Conservation (phyloP, 1,140 invertebrate species). For the Zaprionus taronus region DNA sequence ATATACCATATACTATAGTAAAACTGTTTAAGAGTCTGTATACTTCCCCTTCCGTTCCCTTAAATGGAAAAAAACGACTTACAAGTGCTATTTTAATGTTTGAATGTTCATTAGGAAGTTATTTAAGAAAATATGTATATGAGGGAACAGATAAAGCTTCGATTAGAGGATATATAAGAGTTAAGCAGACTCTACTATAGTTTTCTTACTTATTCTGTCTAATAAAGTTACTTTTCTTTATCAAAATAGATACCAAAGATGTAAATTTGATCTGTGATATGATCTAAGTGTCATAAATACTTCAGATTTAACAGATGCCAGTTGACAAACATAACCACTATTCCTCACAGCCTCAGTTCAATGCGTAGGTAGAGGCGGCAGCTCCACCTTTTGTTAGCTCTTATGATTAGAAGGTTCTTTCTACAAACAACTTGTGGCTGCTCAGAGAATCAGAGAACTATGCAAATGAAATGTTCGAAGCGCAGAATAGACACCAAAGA, state of each 20-base stretch:
- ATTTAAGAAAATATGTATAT: no score
- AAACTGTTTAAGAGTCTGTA: no score
- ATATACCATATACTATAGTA: no score
- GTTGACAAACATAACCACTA: constrained; percentile 6
- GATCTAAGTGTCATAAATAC: constrained; percentile 1
- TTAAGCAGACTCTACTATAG: no score
- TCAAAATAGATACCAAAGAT: not conserved
- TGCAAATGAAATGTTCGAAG: constrained; percentile 69
- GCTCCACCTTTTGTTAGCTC: constrained; percentile 45
- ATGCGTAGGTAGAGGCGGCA: constrained; percentile 20
- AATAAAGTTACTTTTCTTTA: not conserved
- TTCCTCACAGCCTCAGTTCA: constrained; percentile 8
- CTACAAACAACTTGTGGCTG: constrained; percentile 57
- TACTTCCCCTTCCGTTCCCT: no score
- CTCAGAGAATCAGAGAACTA: constrained; percentile 39
- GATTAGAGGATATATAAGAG: no score
- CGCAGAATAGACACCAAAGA: constrained; percentile 48
- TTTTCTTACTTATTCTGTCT: no score
- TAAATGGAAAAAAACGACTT: no score
- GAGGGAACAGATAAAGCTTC: no score
- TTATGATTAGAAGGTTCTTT: constrained; percentile 60
- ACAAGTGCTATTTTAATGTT: no score
- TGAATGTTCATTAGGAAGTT: no score
- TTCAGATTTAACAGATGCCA: not conserved
- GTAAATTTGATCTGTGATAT: not conserved